Conservation (phyloP, 2,797 vertebrate species). For the Buceros bicornis region DNA sequence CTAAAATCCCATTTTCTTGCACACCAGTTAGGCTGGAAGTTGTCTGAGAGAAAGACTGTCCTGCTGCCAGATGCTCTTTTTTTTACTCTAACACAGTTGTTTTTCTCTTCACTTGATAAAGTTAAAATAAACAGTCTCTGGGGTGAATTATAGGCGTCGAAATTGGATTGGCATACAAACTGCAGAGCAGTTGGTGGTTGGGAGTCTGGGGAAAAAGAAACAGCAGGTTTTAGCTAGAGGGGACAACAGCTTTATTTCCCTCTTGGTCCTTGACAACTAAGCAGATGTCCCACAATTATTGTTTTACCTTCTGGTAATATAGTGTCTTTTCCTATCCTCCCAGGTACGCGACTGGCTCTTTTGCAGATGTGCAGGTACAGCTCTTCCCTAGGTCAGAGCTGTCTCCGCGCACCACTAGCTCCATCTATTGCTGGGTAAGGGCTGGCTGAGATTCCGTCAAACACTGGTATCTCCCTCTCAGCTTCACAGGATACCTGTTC, state of each 20-base stretch:
- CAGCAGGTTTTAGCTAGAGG: conserved; percentile 88
- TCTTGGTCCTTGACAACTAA: conserved; percentile 83
- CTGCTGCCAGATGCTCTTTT: conserved; percentile 69
- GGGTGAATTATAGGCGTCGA: conserved; percentile 74
- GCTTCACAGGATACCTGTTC: accelerated
- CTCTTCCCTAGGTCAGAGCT: neutral
- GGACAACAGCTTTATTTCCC: conserved; percentile 87
- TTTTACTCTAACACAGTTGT: conserved; percentile 72
- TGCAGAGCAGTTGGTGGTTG: conserved; percentile 81
- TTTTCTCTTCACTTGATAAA: conserved; percentile 79
- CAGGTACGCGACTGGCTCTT: conserved; percentile 34
- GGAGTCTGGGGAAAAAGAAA: conserved; percentile 79
- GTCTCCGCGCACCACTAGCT: neutral
- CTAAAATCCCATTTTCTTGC: neutral
- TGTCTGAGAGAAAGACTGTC: neutral
- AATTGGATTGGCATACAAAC: conserved; percentile 83
- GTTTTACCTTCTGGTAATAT: conserved; percentile 81
- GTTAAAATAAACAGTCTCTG: conserved; percentile 82
- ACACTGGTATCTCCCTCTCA: neutral
- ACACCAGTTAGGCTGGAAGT: neutral
- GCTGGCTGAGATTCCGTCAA: neutral
- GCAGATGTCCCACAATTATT: conserved; percentile 87
- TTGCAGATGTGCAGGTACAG: conserved; percentile 72
- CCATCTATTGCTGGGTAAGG: conserved; percentile 61
- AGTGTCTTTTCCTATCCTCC: conserved; percentile 55